Evolutionary conservation across 1,140 invertebrate genomes (phyloP).

Genomic region (Ridgeia piscesae): DNA sequence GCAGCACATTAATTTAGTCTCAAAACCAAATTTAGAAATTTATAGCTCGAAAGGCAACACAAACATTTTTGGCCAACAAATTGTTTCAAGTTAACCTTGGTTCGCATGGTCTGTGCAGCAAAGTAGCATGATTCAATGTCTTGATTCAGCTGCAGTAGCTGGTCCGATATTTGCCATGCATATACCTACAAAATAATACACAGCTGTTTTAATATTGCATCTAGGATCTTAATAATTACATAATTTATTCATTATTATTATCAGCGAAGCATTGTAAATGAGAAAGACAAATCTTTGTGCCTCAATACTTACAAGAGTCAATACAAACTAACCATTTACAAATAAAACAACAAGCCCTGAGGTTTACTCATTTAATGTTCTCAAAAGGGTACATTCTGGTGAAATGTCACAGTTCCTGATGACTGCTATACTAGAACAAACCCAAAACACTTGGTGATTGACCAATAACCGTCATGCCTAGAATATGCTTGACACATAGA

Average conservation of each 20-base stretch:
- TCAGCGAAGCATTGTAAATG: background rate
- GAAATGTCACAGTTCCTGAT: slow-evolving; percentile 6
- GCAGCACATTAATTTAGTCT: background rate
- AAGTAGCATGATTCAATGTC: slow-evolving; percentile 93
- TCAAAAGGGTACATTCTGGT: background rate
- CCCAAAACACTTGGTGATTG: no score
- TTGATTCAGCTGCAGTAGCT: slow-evolving; percentile 82
- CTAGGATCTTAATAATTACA: background rate
- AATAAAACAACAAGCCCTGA: slow-evolving; percentile 4
- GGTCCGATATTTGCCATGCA: slow-evolving; percentile 94
- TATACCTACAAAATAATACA: slow-evolving; percentile 68
- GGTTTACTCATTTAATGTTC: background rate
- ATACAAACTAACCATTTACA: no score
- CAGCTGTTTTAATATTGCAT: background rate
- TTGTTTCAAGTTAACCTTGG: slow-evolving; percentile 65
- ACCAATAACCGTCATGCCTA: background rate
- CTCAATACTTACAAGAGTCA: no score
- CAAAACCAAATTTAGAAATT: background rate
- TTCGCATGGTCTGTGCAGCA: slow-evolving; percentile 95
- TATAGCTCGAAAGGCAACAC: no score
- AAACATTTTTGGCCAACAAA: no score
- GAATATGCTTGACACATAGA: no score
- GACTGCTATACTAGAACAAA: background rate
- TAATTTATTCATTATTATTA: background rate
- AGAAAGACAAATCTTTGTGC: no score